Base-by-base conservation (phyloP, 2,888 invertebrate genomes). In the Netelia inedita region DNA sequence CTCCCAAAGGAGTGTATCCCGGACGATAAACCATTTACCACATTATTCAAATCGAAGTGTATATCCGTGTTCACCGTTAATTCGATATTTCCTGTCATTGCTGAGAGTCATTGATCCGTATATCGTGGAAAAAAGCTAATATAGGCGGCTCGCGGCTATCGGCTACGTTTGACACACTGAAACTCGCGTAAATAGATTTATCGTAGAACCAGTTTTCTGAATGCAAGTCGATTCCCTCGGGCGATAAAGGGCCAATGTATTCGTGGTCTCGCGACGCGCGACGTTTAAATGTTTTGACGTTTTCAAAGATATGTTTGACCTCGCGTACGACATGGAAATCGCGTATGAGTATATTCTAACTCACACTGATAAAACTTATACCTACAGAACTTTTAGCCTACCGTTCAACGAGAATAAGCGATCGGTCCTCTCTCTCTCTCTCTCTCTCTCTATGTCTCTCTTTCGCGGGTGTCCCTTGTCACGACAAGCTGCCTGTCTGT, bases 401-500 rank as follows among this genome's bases (percentile, higher is more conserved):
- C 50, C 59, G 43, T 80, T 81, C 63, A 71, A 28, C 76, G 53
- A 72, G 72, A 79, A 72, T 72, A 79, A 82, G 74, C 85, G 78
- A 81, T 84, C 81, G 63, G 63, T 35, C 35, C 6, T 35, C 35
- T 35, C 35, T 35, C 1, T 35, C 35, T 35, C 35, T 35, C 1
- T 35, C 28, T 28, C 35, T 35, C 35, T 35, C 8, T 35, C 35
- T 35, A 35, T 35, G 35, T 35, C 65, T 55, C 55, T 43, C 78
- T 79, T 63, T 82, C 87, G 83, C 82, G 83, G 87, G 86, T 87
- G 82, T 87, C 87, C 88, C 88, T 83, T 89, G 89, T 89, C 88
- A 88, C 88, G 83, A 88, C 88, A 88, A 87, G 88, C 89, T 86
- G 88, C 79, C 89, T 89, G 88, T 86, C 90, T 90, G 90, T 90